A percentile compares a stretch with the other conserved stretches of the same genome.
These are phyloP conservation scores for Hexactinellida sp. DNA, from an alignment of 37 sponge, comb jelly and placozoan genomes.

Conservation along the genomic window DNA sequence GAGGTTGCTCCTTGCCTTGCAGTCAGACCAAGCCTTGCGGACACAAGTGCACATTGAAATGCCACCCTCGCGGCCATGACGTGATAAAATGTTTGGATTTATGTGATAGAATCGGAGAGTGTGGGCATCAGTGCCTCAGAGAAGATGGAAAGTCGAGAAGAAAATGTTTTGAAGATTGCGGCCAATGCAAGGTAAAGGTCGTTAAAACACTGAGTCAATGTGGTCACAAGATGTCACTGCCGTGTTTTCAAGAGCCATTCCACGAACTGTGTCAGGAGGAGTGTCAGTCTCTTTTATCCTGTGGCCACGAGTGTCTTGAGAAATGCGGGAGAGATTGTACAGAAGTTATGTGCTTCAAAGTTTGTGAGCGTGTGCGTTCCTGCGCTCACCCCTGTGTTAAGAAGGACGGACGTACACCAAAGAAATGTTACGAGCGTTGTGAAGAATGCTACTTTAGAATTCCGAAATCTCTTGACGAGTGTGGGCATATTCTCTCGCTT, in stretches of 20 bases:
- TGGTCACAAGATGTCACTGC: constrained; percentile 29
- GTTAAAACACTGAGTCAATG: constrained; percentile 24
- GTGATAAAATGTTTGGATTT: constrained; percentile 1
- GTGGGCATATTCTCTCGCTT: constrained; percentile 4
- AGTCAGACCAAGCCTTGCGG: constrained; percentile 16
- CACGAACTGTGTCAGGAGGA: neutral
- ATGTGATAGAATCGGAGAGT: constrained; percentile 21
- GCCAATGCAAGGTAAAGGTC: constrained; percentile 19
- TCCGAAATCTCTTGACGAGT: neutral
- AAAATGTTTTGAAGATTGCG: constrained; percentile 20
- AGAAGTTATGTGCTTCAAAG: neutral
- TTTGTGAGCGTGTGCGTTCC: neutral
- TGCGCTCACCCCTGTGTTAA: neutral
- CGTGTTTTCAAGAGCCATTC: constrained; percentile 18
- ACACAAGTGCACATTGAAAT: constrained; percentile 22
- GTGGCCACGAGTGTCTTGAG: constrained; percentile 27
- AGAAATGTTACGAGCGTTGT: neutral
- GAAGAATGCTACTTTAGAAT: neutral
- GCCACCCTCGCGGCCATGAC: constrained; percentile 11
- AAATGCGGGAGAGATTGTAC: constrained; percentile 22
- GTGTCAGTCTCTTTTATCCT: constrained; percentile 12
- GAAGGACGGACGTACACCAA: neutral
- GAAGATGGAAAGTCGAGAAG: neutral
- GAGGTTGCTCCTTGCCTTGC: constrained; percentile 28
- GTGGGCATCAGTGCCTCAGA: constrained; percentile 23